Conservation (phyloP, 2,113 vertebrate species). For the Crocuta crocuta region DNA sequence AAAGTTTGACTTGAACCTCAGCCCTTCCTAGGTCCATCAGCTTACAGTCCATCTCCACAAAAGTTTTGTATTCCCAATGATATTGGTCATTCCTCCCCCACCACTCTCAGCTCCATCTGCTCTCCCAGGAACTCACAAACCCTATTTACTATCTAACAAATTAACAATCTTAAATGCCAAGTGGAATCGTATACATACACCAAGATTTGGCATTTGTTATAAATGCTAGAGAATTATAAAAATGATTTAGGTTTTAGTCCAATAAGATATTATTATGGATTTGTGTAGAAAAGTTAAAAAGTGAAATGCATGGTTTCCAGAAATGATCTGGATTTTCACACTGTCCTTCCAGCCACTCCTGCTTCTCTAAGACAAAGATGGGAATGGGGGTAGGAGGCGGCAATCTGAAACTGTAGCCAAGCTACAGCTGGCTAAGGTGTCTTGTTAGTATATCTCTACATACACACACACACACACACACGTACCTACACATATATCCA, state of each 20-base stretch:
- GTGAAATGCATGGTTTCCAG: background rate
- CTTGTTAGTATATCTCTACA: background rate
- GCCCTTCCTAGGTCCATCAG: background rate
- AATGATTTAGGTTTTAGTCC: background rate
- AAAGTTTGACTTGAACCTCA: background rate
- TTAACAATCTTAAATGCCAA: background rate
- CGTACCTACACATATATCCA: background rate
- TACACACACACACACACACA: too few species aligned
- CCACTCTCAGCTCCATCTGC: background rate
- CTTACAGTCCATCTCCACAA: background rate
- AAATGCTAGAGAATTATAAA: background rate
- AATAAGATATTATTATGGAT: background rate
- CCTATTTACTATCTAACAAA: background rate
- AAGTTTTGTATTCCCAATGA: background rate
- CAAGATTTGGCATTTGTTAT: background rate
- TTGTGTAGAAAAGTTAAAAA: background rate
- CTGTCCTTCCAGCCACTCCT: background rate
- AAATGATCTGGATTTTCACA: background rate
- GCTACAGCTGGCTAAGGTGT: background rate
- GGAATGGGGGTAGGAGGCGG: too few species aligned
- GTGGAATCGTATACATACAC: background rate
- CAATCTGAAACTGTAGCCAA: background rate
- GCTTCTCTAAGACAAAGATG: background rate
- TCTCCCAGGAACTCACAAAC: background rate
- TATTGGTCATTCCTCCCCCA: rapidly evolving